phyloP scores from a whole-genome alignment of 2,888 invertebrate species.

The Tetheella fluctuosa region DNA sequence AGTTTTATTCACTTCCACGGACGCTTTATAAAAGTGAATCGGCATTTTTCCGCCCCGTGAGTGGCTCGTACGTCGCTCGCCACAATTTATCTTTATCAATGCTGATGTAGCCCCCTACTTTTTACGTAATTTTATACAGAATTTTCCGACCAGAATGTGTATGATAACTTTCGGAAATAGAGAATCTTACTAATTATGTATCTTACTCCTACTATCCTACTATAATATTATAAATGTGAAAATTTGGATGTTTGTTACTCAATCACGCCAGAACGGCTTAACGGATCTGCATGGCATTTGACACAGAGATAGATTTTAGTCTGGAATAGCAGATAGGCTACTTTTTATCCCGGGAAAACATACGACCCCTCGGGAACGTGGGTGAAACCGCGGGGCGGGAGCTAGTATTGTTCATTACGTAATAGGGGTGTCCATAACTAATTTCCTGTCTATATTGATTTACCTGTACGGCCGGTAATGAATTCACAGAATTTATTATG shows the following conservation, averaged over 20 bases:
- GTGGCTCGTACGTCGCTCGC: constrained; percentile 19
- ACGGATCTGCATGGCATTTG: too few relatives aligned
- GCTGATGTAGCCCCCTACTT: constrained; percentile 27
- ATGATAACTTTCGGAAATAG: constrained; percentile 34
- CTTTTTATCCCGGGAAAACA: too few relatives aligned
- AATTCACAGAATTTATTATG: not conserved
- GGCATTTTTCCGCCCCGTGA: constrained; percentile 24
- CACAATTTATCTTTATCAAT: constrained; percentile 30
- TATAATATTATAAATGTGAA: too few relatives aligned
- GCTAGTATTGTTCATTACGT: constrained; percentile 34
- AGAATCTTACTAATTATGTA: too few relatives aligned
- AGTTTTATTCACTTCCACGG: constrained; percentile 12
- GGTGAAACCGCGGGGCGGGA: too few relatives aligned
- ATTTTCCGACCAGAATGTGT: constrained; percentile 20
- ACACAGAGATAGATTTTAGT: too few relatives aligned
- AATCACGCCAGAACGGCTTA: too few relatives aligned
- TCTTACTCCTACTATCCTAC: too few relatives aligned
- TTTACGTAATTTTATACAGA: constrained; percentile 32
- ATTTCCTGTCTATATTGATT: not conserved
- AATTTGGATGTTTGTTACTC: too few relatives aligned
- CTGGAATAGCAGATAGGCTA: too few relatives aligned
- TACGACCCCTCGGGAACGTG: too few relatives aligned
- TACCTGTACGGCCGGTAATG: not conserved
- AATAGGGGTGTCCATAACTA: not conserved
- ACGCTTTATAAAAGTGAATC: constrained; percentile 23